These are phyloP conservation scores for Ceratosolen fusciceps DNA, from an alignment of 1,140 invertebrate species.

Conservation along the genomic window DNA sequence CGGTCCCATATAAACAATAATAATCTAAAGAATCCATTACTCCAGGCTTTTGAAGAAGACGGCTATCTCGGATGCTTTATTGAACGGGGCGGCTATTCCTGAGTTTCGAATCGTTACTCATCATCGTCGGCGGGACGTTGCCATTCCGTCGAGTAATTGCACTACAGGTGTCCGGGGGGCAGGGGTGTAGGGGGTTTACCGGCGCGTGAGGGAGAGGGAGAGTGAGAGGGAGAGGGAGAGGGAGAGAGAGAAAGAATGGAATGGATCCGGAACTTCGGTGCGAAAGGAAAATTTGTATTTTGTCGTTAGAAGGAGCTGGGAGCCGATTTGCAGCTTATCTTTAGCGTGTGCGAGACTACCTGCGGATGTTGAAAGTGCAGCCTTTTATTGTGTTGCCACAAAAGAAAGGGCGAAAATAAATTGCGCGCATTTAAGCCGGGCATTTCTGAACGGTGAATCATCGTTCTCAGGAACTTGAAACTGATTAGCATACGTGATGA, in stretches of 20 bases:
- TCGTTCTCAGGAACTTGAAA: slow-evolving; percentile 41
- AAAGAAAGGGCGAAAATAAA: slow-evolving; percentile 41
- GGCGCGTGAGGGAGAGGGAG: too few relatives aligned
- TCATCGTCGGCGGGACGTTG: background rate
- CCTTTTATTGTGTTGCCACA: slow-evolving; percentile 37
- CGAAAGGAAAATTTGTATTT: slow-evolving; percentile 44
- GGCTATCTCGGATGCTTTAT: background rate
- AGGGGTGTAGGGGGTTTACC: too few relatives aligned
- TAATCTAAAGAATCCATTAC: slow-evolving; percentile 7
- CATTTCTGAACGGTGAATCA: slow-evolving; percentile 45
- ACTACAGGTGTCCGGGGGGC: slow-evolving; percentile 25
- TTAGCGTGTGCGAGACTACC: background rate
- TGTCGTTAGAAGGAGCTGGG: slow-evolving; percentile 34
- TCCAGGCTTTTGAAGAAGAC: background rate
- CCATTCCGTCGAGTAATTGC: slow-evolving; percentile 35
- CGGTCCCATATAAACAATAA: background rate
- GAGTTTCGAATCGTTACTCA: slow-evolving; percentile 31
- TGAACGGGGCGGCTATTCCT: slow-evolving; percentile 21
- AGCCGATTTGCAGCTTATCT: slow-evolving; percentile 25
- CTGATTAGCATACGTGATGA: slow-evolving; percentile 47
- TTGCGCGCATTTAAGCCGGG: slow-evolving; percentile 30
- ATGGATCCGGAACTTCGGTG: slow-evolving; percentile 34
- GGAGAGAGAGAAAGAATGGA: background rate
- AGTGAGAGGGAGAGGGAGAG: too few relatives aligned
- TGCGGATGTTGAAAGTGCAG: slow-evolving; percentile 29